phyloP scores from a whole-genome alignment of 2,797 vertebrate species.

The Euthynnus affinis region DNA sequence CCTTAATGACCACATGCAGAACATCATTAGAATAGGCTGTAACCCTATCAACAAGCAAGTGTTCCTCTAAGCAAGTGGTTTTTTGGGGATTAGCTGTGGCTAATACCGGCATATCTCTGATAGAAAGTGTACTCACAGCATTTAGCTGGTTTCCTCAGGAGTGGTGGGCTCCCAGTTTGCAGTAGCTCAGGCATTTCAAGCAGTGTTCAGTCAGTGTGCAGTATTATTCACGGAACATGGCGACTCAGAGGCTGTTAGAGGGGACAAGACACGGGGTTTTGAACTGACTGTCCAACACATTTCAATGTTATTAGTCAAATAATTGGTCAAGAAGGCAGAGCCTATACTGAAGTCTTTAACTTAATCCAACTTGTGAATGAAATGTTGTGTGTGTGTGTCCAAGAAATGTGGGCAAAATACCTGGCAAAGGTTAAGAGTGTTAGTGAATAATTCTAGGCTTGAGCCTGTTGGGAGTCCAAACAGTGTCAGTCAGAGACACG shows the following conservation, averaged over 20 bases:
- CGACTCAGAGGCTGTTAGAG: not conserved
- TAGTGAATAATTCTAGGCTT: not conserved
- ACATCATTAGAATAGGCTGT: not conserved
- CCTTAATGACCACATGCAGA: no score
- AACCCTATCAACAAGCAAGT: not conserved
- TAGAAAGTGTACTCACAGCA: not conserved
- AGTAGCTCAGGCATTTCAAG: slow-evolving; percentile 38
- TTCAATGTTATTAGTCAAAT: slow-evolving; percentile 8
- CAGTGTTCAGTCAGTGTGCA: slow-evolving; percentile 77
- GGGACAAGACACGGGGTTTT: not conserved
- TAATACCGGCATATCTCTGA: not conserved
- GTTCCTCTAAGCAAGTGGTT: not conserved
- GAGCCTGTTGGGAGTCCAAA: not conserved
- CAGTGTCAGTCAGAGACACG: not conserved
- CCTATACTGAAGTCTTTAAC: not conserved
- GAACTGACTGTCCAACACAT: not conserved
- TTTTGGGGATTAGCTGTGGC: not conserved
- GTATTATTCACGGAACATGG: slow-evolving; percentile 63
- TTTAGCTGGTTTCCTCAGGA: slow-evolving; percentile 4
- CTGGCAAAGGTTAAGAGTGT: not conserved
- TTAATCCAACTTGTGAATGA: not conserved
- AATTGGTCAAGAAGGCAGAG: not conserved
- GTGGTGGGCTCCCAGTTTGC: slow-evolving; percentile 13
- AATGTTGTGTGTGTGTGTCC: not conserved
- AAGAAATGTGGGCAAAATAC: not conserved